Evolutionary conservation across 1,140 invertebrate genomes (phyloP).

Genomic region (Polypedilum vanderplanki): DNA sequence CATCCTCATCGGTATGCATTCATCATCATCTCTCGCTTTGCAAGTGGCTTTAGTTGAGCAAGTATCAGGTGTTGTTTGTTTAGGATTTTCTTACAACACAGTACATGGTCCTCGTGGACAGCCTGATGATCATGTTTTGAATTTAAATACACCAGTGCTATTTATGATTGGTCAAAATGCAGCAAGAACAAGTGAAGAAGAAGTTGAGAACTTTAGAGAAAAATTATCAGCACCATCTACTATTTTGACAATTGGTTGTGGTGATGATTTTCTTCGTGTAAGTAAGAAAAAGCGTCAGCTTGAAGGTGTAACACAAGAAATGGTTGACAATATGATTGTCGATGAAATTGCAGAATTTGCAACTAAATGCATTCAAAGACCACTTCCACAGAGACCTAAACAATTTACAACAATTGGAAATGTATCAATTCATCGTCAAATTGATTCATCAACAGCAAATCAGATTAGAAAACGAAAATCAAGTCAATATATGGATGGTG

Average conservation of each 20-base stretch:
- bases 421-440: constrained; percentile 35
- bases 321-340: constrained; percentile 73
- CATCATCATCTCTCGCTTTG: constrained; percentile 63
- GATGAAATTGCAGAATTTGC: constrained; percentile 59
- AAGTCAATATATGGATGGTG: constrained; percentile 35
- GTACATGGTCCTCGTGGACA: constrained; percentile 68
- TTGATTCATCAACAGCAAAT: constrained; percentile 32
- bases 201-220: constrained; percentile 69
- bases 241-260: constrained; percentile 73
- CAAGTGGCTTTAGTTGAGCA: constrained; percentile 58
- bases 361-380: constrained; percentile 51
- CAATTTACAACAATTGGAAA: constrained; percentile 35
- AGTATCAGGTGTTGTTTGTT: constrained; percentile 67
- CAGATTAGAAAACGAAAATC: constrained; percentile 39
- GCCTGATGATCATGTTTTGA: constrained; percentile 68
- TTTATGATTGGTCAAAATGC: constrained; percentile 77
- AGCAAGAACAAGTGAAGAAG: constrained; percentile 53
- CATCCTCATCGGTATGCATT: constrained; percentile 68
- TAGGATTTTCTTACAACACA: constrained; percentile 73
- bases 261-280: constrained; percentile 69
- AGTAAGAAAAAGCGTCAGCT: constrained; percentile 59
- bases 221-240: constrained; percentile 68
- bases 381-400: constrained; percentile 50
- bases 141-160: constrained; percentile 64
- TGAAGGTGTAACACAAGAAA: constrained; percentile 71